Conservation (phyloP, 2,888 invertebrate species). For the Rhagonycha lutea region DNA sequence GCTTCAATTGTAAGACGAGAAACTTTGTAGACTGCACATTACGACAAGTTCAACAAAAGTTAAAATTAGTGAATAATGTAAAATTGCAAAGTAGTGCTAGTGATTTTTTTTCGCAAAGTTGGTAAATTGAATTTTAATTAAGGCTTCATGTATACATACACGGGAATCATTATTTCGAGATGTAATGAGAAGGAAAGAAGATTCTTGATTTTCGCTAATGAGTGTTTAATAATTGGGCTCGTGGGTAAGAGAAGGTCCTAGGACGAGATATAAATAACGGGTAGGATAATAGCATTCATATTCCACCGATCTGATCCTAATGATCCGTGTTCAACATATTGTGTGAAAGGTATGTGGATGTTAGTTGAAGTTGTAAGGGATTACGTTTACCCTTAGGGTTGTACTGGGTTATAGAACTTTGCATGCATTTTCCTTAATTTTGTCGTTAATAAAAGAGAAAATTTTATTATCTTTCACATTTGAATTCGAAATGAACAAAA, state of each 20-base stretch:
- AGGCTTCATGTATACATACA: conserved; percentile 21
- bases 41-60: conserved; percentile 33
- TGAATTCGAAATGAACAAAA: not conserved
- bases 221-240: conserved; percentile 37
- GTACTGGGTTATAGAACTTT: conserved; percentile 7
- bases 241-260: conserved; percentile 31
- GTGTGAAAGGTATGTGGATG: conserved; percentile 30
- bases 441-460: conserved; percentile 3
- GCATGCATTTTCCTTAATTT: conserved; percentile 15
- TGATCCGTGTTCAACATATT: conserved; percentile 44
- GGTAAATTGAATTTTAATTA: conserved; percentile 22
- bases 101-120: not conserved
- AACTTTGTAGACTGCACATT: conserved; percentile 38
- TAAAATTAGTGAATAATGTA: conserved; percentile 36
- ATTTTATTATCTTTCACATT: not conserved
- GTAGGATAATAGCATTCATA: conserved; percentile 43
- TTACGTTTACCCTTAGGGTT: conserved; percentile 24
- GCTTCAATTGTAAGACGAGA: conserved; percentile 14
- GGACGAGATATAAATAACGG: conserved; percentile 38
- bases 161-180: conserved; percentile 25
- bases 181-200: conserved; percentile 31
- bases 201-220: conserved; percentile 38
- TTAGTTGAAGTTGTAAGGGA: conserved; percentile 29
- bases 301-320: conserved; percentile 43
- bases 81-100: conserved; percentile 27